Base-by-base conservation (phyloP, 2,113 vertebrate genomes). In the Pteropus alecto region DNA sequence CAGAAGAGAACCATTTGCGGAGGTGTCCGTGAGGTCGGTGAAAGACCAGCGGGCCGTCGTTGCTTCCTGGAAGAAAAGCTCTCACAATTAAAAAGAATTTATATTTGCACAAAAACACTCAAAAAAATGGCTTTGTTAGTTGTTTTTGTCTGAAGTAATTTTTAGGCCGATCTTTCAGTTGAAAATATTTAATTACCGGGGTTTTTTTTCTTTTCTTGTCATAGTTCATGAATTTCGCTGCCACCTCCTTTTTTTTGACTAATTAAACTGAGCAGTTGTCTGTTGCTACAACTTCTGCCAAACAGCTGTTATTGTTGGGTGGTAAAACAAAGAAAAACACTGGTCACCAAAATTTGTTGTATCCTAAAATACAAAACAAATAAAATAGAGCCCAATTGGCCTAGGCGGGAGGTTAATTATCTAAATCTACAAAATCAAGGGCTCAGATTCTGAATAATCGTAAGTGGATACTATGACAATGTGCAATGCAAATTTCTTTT, bases 241-340 rank as follows among this genome's bases (percentile, higher is more conserved):
- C 91, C 74, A 86, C 95, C 73, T 95, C 76, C 43, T 78, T 95
- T 92, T 92, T 97, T 89, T 90, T 90, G 33, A 96, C 91, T 97
- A 97, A 97, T 97, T 96, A 54, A 78, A 85, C 73, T 63, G 73
- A 97, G 93, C 94, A 87, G 54, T 96, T 97, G 91, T 96, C 87
- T 97, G 70, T 87, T 95, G 93, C 91, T 92, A 18, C 90, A 90
- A 3, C 70, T 92, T 92, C 92, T 95, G 92, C 94, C 94, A 95
- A 97, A 60, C 79, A 95, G 95, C 79, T 87, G 84, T 73, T 95
- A 87, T 48, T 95, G 87, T 92, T 86, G 93, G 65, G 74, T 78
- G 48, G 63, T 85, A 91, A 97, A 84, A 97, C 79, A 92, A 79
- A 93, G 38, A 78, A 87, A 82, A 87, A 71, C 70, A 43, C n/a